Base-by-base conservation (phyloP, 2,113 vertebrate genomes). In the Tychaedon coryphoeus region DNA sequence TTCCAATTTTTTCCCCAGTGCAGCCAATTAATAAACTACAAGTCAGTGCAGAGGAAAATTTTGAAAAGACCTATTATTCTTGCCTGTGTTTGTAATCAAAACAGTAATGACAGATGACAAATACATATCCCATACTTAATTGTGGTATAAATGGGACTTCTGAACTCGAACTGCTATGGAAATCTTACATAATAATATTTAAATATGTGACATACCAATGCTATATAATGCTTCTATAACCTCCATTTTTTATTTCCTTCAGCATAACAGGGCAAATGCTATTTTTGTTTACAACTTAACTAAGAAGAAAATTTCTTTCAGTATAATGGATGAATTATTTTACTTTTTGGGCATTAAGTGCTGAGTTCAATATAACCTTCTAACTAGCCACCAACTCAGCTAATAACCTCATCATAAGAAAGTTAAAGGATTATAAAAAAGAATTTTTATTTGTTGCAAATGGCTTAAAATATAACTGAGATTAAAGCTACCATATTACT, bases 61-160 rank as follows among this genome's bases (percentile, higher is more conserved):
- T 14, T 60, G 42, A 72, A 85, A 69, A 78, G 48, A 51, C 15
- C n/a, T 85, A 48, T 42, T 80, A 58, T 75, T 95, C 53, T 84
- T 90, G 48, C 56, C 91, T 81, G 19, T 95, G 64, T 90, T 66
- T 93, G 76, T 42, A 76, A 97, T 95, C 90, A 94, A 75, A 73
- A 86, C 53, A 90, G 65, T 19, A 86, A 76, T 26, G 73, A 80
- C 77, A 86, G 88, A 80, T 3, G 40, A 91, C 61, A 74, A 95
- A 95, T 95, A 98, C 92, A 94, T 91, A 97, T 89, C 80, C 90
- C 96, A 95, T 34, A 19, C 84, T 75, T 89, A 70, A 88, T 57
- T 97, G 91, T 97, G 96, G 96, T 96, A 97, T 97, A 97, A 97
- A 97, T 91, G 88, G 96, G 77, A 96, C 82, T 96, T 95, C 77